phyloP scores from a whole-genome alignment of 2,113 vertebrate species.

The Drymodes brunneopygia region DNA sequence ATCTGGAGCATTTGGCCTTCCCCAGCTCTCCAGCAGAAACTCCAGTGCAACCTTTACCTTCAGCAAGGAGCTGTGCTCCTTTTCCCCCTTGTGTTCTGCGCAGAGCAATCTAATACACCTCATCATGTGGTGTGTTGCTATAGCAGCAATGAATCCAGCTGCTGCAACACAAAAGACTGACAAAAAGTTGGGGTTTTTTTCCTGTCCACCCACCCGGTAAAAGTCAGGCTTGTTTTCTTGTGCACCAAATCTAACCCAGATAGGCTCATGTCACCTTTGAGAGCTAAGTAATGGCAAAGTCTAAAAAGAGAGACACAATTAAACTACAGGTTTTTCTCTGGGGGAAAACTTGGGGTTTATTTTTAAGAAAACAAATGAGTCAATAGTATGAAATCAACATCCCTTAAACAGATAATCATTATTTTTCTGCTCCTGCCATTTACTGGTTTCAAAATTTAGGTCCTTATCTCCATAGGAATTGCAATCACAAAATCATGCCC shows the following conservation, averaged over 20 bases:
- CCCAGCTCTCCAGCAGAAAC: slow-evolving; percentile 63
- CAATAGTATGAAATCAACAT: background rate
- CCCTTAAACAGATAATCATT: background rate
- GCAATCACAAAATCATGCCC: background rate
- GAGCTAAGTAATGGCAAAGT: slow-evolving; percentile 17
- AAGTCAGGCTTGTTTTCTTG: slow-evolving; percentile 60
- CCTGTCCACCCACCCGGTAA: slow-evolving; percentile 67
- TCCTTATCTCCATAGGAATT: background rate
- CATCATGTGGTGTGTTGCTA: slow-evolving; percentile 96
- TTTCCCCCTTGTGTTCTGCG: slow-evolving; percentile 74
- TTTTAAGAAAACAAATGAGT: slow-evolving; percentile 11
- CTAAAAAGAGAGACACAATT: background rate
- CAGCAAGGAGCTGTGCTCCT: slow-evolving; percentile 74
- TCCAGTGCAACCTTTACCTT: slow-evolving; percentile 80
- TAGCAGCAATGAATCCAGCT: slow-evolving; percentile 89
- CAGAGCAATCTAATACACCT: slow-evolving; percentile 96
- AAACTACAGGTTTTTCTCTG: background rate
- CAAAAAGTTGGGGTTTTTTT: slow-evolving; percentile 69
- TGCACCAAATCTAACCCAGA: slow-evolving; percentile 57
- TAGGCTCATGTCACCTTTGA: slow-evolving; percentile 28
- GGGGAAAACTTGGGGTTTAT: background rate
- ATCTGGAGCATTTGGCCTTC: slow-evolving; percentile 59
- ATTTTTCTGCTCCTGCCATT: background rate
- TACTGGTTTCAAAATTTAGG: slow-evolving; percentile 5
- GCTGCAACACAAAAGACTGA: slow-evolving; percentile 82